Evolutionary conservation across 53 echinoderm and acorn worm genomes (phyloP).

Genomic region (Stichopus horrens): DNA sequence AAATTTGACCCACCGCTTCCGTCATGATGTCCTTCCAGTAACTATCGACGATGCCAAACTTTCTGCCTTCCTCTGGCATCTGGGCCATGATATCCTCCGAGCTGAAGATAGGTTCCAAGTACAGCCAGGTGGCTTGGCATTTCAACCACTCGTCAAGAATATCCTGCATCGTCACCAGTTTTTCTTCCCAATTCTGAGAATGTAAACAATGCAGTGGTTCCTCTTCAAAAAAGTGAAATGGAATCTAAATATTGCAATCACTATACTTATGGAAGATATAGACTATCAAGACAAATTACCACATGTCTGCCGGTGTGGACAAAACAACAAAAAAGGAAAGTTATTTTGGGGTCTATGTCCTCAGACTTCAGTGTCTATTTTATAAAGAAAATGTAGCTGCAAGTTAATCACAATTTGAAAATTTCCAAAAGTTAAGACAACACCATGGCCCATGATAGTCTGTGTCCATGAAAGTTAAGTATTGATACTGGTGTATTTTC

Average conservation of each 20-base stretch:
- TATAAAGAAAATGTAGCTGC: no score
- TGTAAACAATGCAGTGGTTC: background rate
- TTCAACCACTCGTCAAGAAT: slow-evolving; percentile 97
- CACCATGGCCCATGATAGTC: no score
- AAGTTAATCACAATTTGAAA: no score
- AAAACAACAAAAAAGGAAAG: background rate
- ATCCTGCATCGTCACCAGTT: slow-evolving; percentile 99
- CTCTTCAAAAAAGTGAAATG: background rate
- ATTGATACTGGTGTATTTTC: no score
- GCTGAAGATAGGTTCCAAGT: slow-evolving; percentile 99
- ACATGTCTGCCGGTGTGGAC: background rate
- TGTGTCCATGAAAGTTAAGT: no score
- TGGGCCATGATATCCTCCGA: slow-evolving; percentile 99
- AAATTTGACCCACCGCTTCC: slow-evolving; percentile 68
- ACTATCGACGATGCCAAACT: slow-evolving; percentile 99
- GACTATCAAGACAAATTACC: background rate
- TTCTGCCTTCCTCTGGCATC: slow-evolving; percentile 99
- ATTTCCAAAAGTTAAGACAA: no score
- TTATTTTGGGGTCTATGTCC: no score
- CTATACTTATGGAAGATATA: background rate
- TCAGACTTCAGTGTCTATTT: no score
- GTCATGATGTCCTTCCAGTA: slow-evolving; percentile 99
- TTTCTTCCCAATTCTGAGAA: slow-evolving; percentile 92
- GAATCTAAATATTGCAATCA: background rate
- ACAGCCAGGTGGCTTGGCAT: slow-evolving; percentile 98